A percentile compares a stretch with the other conserved stretches of the same genome.
These are phyloP conservation scores for Eretmodus cyanostictus DNA, from an alignment of 2,113 vertebrate genomes.

Conservation along the genomic window DNA sequence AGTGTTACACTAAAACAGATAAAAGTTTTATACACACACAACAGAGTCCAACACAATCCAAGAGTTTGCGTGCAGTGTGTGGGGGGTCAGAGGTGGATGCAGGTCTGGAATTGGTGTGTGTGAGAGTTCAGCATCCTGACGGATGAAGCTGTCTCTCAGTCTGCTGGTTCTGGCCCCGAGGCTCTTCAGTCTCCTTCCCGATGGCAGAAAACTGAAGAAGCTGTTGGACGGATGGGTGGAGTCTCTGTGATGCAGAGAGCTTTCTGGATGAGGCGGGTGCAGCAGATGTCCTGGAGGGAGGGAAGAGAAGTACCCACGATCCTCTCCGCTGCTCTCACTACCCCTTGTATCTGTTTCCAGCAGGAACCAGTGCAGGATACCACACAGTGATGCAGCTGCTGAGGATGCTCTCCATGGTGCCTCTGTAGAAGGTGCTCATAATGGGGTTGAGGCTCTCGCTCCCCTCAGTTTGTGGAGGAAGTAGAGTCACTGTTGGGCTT, in stretches of 20 bases:
- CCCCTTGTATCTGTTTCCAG: background rate
- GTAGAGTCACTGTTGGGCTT: background rate
- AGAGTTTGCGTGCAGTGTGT: background rate
- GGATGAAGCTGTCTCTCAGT: background rate
- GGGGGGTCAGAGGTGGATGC: background rate
- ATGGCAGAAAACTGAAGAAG: background rate
- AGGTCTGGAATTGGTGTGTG: background rate
- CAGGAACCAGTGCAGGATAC: background rate
- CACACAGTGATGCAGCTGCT: background rate
- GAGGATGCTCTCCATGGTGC: rapidly evolving
- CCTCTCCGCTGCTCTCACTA: background rate
- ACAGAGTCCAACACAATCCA: background rate
- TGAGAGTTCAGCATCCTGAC: background rate
- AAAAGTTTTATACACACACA: background rate
- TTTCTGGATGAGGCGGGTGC: no score
- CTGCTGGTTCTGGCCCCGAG: no score
- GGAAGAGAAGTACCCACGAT: background rate
- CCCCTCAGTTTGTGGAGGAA: background rate
- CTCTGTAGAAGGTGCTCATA: background rate
- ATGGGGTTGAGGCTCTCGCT: background rate
- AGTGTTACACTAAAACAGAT: background rate
- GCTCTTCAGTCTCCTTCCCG: background rate
- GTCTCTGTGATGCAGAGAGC: no score
- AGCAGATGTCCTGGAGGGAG: background rate
- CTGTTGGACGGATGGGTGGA: no score